A percentile compares a stretch with the other conserved stretches of the same genome.
Conservation (phyloP, 1,140 invertebrate species). For the Helicoverpa armigera region DNA sequence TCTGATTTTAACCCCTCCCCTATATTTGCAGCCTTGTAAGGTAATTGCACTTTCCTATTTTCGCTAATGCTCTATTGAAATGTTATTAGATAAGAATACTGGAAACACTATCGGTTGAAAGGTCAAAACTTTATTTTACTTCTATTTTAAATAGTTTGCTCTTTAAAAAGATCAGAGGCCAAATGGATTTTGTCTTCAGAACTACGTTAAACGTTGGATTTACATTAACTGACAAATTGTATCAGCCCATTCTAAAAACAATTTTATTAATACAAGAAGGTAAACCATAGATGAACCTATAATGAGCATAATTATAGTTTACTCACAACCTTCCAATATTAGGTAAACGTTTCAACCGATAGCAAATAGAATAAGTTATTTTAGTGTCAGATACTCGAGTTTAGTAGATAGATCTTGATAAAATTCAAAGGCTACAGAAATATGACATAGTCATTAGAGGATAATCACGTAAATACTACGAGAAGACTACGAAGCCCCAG, state of each 20-base stretch:
- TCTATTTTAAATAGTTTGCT: background rate
- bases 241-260: no score
- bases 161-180: no score
- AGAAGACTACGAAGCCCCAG: background rate
- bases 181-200: no score
- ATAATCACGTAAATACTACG: background rate
- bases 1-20: constrained; percentile 31
- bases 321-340: constrained; percentile 39
- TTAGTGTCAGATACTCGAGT: no score
- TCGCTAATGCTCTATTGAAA: constrained; percentile 15
- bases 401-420: background rate
- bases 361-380: background rate
- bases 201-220: no score
- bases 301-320: background rate
- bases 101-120: constrained; percentile 37
- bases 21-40: background rate
- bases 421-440: background rate
- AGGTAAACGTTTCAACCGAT: constrained; percentile 36
- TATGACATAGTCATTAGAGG: background rate
- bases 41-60: constrained; percentile 25
- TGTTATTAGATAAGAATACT: constrained; percentile 10
- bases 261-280: no score
- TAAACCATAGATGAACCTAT: no score
- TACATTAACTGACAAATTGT: no score
- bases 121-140: constrained; percentile 6